Evolutionary conservation across 2,888 invertebrate species (phyloP).

Genomic region (Patella ulyssiponensis): DNA sequence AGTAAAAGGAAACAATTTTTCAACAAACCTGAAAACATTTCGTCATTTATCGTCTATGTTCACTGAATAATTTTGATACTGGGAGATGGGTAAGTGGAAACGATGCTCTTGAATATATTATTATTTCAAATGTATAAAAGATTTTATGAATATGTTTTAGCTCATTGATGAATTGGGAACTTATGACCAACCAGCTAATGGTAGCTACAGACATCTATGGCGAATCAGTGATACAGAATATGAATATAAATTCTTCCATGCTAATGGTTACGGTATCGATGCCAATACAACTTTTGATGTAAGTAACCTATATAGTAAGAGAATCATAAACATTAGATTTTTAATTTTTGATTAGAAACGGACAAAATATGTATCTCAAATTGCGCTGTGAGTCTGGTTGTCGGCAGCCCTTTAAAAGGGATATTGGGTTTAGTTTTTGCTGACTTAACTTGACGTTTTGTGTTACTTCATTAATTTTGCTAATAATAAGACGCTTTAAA

Average conservation of each 20-base stretch:
- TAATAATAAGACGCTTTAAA: no score
- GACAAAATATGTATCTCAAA: no score
- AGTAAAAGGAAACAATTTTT: no score
- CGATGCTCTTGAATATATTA: background rate
- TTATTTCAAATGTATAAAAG: background rate
- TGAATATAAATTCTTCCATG: constrained; percentile 76
- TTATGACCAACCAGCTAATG: constrained; percentile 67
- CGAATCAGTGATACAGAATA: constrained; percentile 63
- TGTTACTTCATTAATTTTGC: no score
- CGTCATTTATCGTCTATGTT: no score
- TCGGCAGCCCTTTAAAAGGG: no score
- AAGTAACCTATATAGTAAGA: constrained; percentile 44
- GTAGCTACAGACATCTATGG: constrained; percentile 69
- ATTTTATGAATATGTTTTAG: constrained; percentile 41
- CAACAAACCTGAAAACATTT: no score
- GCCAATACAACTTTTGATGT: constrained; percentile 93
- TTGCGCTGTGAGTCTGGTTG: no score
- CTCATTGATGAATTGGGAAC: constrained; percentile 69
- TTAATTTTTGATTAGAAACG: no score
- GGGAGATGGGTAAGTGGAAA: background rate
- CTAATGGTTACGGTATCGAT: constrained; percentile 92
- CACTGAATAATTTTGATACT: background rate
- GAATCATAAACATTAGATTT: no score
- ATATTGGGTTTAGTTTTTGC: no score
- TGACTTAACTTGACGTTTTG: no score